A percentile compares a stretch with the other conserved stretches of the same genome.
These are phyloP conservation scores for Micrastur ruficollis DNA, from an alignment of 2,797 vertebrate genomes.

Conservation along the genomic window DNA sequence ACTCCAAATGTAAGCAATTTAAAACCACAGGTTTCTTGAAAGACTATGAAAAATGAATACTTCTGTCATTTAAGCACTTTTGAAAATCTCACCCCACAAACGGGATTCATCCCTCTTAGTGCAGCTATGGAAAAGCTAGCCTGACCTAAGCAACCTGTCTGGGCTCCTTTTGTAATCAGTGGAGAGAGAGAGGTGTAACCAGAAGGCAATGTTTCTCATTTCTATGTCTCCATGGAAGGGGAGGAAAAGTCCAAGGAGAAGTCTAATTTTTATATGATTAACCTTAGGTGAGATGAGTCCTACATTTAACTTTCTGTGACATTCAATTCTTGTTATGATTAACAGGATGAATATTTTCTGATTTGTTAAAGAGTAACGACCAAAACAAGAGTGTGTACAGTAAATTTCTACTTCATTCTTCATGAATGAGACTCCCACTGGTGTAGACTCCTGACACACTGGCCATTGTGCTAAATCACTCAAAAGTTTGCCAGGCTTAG, in stretches of 20 bases:
- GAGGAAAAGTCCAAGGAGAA: background rate
- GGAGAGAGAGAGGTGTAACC: rapidly evolving
- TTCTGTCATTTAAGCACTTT: background rate
- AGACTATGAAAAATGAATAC: background rate
- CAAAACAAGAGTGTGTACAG: background rate
- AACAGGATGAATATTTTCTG: background rate
- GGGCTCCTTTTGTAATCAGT: background rate
- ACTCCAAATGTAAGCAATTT: background rate
- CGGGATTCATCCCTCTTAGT: background rate
- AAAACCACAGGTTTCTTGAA: background rate
- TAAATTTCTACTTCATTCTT: background rate
- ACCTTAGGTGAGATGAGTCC: background rate
- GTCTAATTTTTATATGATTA: background rate
- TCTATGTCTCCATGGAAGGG: background rate
- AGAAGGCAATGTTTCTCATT: background rate
- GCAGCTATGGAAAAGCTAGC: background rate
- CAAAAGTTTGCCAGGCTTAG: background rate
- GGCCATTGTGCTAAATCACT: background rate
- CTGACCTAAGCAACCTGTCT: background rate
- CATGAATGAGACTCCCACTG: background rate
- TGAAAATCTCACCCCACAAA: background rate
- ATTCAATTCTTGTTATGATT: background rate
- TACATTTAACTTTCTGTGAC: background rate
- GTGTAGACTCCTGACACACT: background rate
- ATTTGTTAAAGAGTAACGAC: background rate